Base-by-base conservation (phyloP, 2,113 vertebrate species). In the Montifringilla adamsi region DNA sequence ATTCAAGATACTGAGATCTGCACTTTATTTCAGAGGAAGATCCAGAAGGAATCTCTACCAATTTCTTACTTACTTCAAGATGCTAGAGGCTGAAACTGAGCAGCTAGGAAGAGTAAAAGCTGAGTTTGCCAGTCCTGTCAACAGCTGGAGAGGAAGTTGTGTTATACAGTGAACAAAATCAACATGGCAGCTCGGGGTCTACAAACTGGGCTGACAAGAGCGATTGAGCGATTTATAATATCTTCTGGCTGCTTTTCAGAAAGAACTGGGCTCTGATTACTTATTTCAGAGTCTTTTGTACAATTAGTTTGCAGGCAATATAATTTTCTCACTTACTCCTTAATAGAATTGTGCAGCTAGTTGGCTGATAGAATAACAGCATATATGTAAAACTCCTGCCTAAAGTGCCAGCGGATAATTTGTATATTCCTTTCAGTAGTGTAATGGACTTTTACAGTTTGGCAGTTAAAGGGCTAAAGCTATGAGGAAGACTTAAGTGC, bases 271-370 rank as follows among this genome's bases (percentile, higher is more conserved):
- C 90, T 77, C 94, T 84, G 89, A 88, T 93, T 94, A 97, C 97
- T 97, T 96, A 96, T 94, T 97, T 97, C 93, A 93, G 96, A 96
- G 73, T 90, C 90, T 97, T 97, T 78, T 93, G 92, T 93, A 95
- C 97, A 96, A 97, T 98, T 97, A 98, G 97, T 97, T 98, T 96
- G 94, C 92, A 93, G 96, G 97, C 97, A 94, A 97, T 96, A 96
- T 96, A 82, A 97, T 98, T 98, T 98, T 96, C 97, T 98, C 96
- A 96, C 96, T 98, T 96, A 90, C 90, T 89, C 73, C 89, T 96
- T 98, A 98, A 97, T 90, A 97, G 95, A 97, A 97, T 94, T 55
- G 37, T 97, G 82, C 84, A 95, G 96, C 95, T 96, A 73, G 84
- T 90, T 97, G 97, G 97, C 74, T 87, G 96, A 93, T 53, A 83